Evolutionary conservation across 2,113 vertebrate genomes (phyloP), one percentile per base, ranked within the genome.

Genomic region (Callithrix jacchus): DNA sequence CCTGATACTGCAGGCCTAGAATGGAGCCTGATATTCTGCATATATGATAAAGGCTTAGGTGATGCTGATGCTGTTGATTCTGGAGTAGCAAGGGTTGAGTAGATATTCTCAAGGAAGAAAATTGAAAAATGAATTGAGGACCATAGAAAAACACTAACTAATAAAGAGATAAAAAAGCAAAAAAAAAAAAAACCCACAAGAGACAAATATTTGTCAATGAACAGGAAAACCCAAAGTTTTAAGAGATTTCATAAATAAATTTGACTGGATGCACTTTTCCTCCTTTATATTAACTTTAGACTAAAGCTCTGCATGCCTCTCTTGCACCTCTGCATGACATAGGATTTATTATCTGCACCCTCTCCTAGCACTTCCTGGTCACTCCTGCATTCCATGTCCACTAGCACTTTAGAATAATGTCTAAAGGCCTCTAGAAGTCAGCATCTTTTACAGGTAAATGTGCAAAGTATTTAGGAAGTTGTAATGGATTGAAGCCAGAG

Each of bases 161-260:
- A 64, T 56, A 56, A 94, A 40, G 52, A 91, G 27, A 32, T 4
- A 89, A 25, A 56, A 73, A 58, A 92, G 37, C 21, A n/a, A n/a
- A n/a, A 42, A 42, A 4, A 83, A 93, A 68, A 84, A 84, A 42
- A 66, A 92, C 85, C 14, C 61, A 56, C 61, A 49, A 56, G 91
- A 77, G 88, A 85, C 16, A 95, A 76, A 79, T 54, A 42, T 18
- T 68, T 54, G 30, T 35, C 27, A 27, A 64, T 12, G 8, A 91
- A 82, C 14, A 47, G 47, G 30, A 89, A 87, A 74, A 87, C 23
- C 8, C 74, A 76, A 54, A 47, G 45, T 68, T 80, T 54, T 89
- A 82, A 80, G n/a, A n/a, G 58, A 76, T 77, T 35, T 87, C 58
- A 42, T 40, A 3, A 66, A 45, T 49, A 66, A 71, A 66, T 14